Percentiles rank a stretch among this genome's conserved stretches.
These are phyloP conservation scores for Oreochromis mossambicus DNA, from an alignment of 2,797 vertebrate genomes.

Conservation along the genomic window DNA sequence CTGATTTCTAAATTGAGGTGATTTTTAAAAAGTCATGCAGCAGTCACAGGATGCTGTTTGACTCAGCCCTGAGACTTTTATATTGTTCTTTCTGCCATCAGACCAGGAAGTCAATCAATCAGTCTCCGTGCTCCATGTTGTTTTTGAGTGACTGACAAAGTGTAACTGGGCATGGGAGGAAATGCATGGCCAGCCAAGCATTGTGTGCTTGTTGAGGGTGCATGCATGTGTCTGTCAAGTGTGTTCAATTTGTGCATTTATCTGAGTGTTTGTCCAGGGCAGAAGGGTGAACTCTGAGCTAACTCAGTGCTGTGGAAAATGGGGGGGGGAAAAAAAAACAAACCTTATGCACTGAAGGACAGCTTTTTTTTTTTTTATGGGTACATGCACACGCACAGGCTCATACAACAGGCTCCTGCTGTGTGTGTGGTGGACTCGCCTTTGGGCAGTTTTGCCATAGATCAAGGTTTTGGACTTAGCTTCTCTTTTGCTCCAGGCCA, in stretches of 20 bases:
- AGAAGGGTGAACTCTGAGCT: background rate
- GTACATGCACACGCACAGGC: background rate
- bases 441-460: background rate
- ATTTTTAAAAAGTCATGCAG: background rate
- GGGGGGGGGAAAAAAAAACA: rapidly evolving
- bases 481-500: conserved; percentile 25
- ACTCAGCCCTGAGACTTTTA: background rate
- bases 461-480: conserved; percentile 4
- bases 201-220: background rate
- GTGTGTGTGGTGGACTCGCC: background rate
- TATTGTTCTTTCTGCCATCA: background rate
- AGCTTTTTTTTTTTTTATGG: conserved; percentile 6
- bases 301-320: background rate
- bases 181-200: conserved; percentile 34
- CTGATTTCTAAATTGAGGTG: background rate
- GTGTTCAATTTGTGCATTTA: conserved; percentile 24
- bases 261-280: background rate
- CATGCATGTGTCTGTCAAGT: conserved; percentile 16
- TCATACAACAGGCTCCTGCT: background rate
- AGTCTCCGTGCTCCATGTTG: background rate
- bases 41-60: background rate
- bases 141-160: conserved; percentile 26
- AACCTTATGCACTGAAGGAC: background rate
- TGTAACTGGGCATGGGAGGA: conserved; percentile 3
- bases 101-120: conserved; percentile 7